Evolutionary conservation across 2,113 vertebrate genomes (phyloP).

Genomic region (Platanista minor): DNA sequence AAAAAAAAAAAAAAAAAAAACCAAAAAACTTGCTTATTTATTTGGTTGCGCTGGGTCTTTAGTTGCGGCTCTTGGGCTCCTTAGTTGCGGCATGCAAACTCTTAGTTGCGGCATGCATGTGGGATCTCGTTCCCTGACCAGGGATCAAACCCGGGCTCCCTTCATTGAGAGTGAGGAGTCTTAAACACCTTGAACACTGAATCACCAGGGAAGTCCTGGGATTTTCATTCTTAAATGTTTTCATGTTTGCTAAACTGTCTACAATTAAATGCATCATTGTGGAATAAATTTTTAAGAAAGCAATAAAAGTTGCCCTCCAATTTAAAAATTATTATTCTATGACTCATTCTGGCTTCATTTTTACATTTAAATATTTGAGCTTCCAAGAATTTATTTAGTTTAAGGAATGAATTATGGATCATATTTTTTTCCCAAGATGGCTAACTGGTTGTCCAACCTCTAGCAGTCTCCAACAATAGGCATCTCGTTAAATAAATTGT

Average conservation of each 20-base stretch:
- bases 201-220: rapidly evolving
- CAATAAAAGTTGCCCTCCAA: neutral
- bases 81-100: too few relatives aligned
- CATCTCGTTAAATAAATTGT: neutral
- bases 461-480: neutral
- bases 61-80: too few relatives aligned
- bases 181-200: too few relatives aligned
- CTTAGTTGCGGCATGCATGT: too few relatives aligned
- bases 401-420: neutral
- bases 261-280: neutral
- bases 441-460: neutral
- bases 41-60: too few relatives aligned
- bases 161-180: too few relatives aligned
- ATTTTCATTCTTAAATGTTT: neutral
- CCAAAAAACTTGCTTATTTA: too few relatives aligned
- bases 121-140: too few relatives aligned
- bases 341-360: neutral
- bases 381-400: neutral
- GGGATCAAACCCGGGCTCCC: too few relatives aligned
- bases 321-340: neutral
- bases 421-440: neutral
- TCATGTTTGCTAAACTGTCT: neutral
- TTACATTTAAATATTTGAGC: neutral
- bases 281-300: neutral
- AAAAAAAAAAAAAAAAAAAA: too few relatives aligned